Evolutionary conservation across 2,888 invertebrate genomes (phyloP).

Genomic region (Galeopsomyia nigrocyanea): DNA sequence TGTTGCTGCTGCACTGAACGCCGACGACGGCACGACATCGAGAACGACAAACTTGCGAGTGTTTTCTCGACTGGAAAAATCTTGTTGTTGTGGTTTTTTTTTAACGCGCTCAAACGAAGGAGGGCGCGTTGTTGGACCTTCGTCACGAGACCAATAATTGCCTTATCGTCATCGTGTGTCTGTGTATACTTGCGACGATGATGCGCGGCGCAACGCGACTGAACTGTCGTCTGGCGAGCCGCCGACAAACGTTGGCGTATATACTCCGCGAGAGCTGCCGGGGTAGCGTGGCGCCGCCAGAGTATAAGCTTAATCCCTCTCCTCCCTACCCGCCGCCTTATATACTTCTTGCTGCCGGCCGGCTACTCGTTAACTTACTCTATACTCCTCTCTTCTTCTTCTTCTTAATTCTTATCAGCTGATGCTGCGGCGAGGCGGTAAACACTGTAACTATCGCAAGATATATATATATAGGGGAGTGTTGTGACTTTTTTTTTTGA

Average conservation of each 20-base stretch:
- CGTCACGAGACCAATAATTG: conserved; percentile 34
- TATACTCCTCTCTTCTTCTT: conserved; percentile 9
- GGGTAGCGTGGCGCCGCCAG: not conserved
- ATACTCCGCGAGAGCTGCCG: not conserved
- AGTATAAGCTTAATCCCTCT: not conserved
- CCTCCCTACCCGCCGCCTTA: no score
- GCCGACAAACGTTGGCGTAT: no score
- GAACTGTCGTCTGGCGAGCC: conserved; percentile 17
- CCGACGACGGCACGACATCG: no score
- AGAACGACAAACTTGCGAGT: no score
- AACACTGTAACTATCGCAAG: not conserved
- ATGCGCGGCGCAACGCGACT: not conserved
- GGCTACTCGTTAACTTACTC: not conserved
- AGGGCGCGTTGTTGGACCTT: conserved; percentile 21
- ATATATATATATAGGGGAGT: no score
- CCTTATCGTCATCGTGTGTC: conserved; percentile 20
- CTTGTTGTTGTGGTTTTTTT: no score
- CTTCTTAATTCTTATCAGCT: conserved; percentile 14
- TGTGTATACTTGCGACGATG: not conserved
- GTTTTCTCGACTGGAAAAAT: no score
- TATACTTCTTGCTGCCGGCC: no score
- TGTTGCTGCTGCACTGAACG: no score
- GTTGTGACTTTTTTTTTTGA: no score
- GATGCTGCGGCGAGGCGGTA: not conserved
- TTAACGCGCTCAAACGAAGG: no score